Base-by-base conservation (phyloP, 2,113 vertebrate species). In the Neogobius melanostomus region DNA sequence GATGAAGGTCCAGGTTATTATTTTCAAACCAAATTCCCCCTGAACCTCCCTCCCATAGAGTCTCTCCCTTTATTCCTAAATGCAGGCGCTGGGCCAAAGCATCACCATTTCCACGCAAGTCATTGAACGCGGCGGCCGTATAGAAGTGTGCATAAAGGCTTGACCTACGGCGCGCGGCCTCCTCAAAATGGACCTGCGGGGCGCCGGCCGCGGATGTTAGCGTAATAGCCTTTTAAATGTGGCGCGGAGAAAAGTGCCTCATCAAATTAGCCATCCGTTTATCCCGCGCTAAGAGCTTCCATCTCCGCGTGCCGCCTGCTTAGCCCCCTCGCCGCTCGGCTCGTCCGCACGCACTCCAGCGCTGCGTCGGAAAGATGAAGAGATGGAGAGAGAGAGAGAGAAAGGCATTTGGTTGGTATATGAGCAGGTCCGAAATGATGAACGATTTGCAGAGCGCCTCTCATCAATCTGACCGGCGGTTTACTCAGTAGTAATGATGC, bases 141-240 rank as follows among this genome's bases (percentile, higher is more conserved):
- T 61, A 61, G 42, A 44, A 61, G 63, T 78, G 62, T 71, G 64
- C 68, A 56, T 68, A 47, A 53, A 51, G 62, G 62, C 64, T 46
- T 81, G 84, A 84, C 85, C 75, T 78, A 71, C 62, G 52, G 60
- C 51, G 75, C 68, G 56, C 77, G 68, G 68, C 77, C 48, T 70
- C 49, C 28, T 36, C 28, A 4, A 68, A 64, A 73, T 80, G 64
- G 66, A 85, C 70, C 77, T 72, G 66, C 80, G 66, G 73, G 75
- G 52, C 69, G 74, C 81, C 75, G 67, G 77, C 76, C 43, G 61
- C 75, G 74, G 74, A 84, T 79, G 74, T 75, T 71, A 56, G 56
- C 64, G 69, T 89, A 90, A 91, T 91, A 74, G 82, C 71, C 75
- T 92, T 91, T 92, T 90, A 89, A 92, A 91, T 87, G 87, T 87